A percentile compares a stretch with the other conserved stretches of the same genome.
Conservation (phyloP, 2,888 invertebrate genomes). For the Hypomecis punctinalis region DNA sequence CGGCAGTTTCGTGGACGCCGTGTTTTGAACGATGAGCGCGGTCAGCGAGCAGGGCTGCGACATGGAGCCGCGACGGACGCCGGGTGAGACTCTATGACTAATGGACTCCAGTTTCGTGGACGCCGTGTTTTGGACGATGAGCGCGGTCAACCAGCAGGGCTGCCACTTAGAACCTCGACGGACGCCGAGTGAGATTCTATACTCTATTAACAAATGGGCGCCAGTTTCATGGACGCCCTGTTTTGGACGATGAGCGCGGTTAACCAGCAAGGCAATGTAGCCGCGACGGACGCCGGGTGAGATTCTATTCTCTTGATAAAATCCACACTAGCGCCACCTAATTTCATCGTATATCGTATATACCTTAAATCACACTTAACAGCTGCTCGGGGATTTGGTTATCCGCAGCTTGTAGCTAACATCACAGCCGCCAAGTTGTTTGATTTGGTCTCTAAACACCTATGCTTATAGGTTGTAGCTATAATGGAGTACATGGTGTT, state of each 20-base stretch:
- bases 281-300: slow-evolving; percentile 66
- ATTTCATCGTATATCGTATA: no score
- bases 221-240: slow-evolving; percentile 71
- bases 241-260: slow-evolving; percentile 83
- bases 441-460: no score
- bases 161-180: slow-evolving; percentile 74
- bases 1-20: slow-evolving; percentile 71
- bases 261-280: slow-evolving; percentile 84
- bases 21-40: slow-evolving; percentile 81
- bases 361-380: no score
- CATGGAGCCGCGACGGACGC: slow-evolving; percentile 69
- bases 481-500: no score
- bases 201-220: no score
- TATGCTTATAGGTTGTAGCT: no score
- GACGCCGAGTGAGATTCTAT: slow-evolving; percentile 59
- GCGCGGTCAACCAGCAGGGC: slow-evolving; percentile 86
- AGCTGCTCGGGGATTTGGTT: no score
- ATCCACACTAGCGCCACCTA: no score
- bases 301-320: no score
- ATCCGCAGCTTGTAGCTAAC: no score
- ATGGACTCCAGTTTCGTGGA: slow-evolving; percentile 69
- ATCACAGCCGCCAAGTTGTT: no score
- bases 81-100: slow-evolving; percentile 61
- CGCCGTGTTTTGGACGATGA: slow-evolving; percentile 77
- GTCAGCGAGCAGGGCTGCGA: slow-evolving; percentile 85